These are phyloP conservation scores for Gonatopus flavifemur DNA, from an alignment of 1,140 invertebrate genomes.

Conservation along the genomic window DNA sequence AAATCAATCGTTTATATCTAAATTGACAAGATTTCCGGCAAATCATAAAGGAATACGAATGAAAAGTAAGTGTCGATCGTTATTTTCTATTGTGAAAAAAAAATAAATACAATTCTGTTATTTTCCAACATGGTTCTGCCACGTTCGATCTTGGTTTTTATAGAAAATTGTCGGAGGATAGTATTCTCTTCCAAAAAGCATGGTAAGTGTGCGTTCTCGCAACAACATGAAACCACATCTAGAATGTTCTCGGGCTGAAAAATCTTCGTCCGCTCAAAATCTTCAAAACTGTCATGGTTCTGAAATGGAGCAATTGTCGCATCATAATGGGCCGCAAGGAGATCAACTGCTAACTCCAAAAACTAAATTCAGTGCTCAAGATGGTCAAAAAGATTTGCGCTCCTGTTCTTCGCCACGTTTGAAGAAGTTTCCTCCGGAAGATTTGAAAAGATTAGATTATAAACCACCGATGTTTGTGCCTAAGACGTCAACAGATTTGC, in stretches of 20 bases:
- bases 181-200: conserved; percentile 8
- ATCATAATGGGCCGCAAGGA: neutral
- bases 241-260: neutral
- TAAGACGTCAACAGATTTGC: conserved; percentile 3
- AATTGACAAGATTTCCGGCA: no score
- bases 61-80: conserved; percentile 16
- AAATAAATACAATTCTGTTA: neutral
- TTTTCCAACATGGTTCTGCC: no score
- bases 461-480: conserved; percentile 8
- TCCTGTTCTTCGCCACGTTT: conserved; percentile 27
- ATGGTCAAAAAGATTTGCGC: conserved; percentile 16
- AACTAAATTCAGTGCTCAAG: conserved; percentile 24
- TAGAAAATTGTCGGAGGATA: conserved; percentile 22
- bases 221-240: neutral
- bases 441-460: conserved; percentile 23
- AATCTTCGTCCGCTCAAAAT: neutral
- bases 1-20: no score
- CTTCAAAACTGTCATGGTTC: neutral
- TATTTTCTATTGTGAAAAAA: no score
- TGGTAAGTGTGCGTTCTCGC: neutral
- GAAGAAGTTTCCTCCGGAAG: conserved; percentile 38
- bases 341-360: conserved; percentile 19
- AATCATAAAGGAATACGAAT: conserved; percentile 20
- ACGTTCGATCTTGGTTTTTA: neutral
- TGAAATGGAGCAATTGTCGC: neutral